Evolutionary conservation across 2,888 invertebrate species (phyloP), one percentile per base, ranked within the genome.

Genomic region (Physocephala rufipes): DNA sequence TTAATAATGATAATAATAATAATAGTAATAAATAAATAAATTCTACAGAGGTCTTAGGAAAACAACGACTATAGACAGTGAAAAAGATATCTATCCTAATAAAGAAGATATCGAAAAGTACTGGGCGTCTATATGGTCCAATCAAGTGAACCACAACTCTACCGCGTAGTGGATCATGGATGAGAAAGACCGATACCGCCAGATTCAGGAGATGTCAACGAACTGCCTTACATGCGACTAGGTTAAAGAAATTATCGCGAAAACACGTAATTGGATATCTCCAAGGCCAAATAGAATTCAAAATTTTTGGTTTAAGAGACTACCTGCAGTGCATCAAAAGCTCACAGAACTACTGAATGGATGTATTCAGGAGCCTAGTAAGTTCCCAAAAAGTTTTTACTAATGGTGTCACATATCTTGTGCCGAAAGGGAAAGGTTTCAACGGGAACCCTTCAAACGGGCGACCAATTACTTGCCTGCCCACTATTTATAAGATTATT

Each of bases 81-180:
- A 62, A 36, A 62, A 47, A 2, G 43, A 53, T 62, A 67, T 43
- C 15, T 53, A 62, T 24, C 62, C 67, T 49, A 61, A 43, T 24
- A 71, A 67, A 67, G 71, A 71, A 45, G 53, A 67, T 62, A 67
- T 63, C n/a, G 62, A 63, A 67, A 53, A 55, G n/a, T 71, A 71
- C 36, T 71, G 71, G 63, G 24, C 51, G n/a, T 71, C 67, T 53
- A 51, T 67, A 62, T 67, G 71, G 71, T 67, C 71, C 5, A 71
- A 21, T n/a, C 28, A 67, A n/a, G 53, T 36, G 24, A 67, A 24
- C 24, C 63, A 67, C 24, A 67, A 67, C 21, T 45, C 19, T 51
- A 19, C 61, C 2, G 71, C 71, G 47, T 21, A 30, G 16, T 67
- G 71, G 71, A 67, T 71, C 43, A 67, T 36, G 1, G 45, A 67